Evolutionary conservation across 2,797 vertebrate genomes (phyloP), one percentile per base, ranked within the genome.

Genomic region (Oreochromis grahami): DNA sequence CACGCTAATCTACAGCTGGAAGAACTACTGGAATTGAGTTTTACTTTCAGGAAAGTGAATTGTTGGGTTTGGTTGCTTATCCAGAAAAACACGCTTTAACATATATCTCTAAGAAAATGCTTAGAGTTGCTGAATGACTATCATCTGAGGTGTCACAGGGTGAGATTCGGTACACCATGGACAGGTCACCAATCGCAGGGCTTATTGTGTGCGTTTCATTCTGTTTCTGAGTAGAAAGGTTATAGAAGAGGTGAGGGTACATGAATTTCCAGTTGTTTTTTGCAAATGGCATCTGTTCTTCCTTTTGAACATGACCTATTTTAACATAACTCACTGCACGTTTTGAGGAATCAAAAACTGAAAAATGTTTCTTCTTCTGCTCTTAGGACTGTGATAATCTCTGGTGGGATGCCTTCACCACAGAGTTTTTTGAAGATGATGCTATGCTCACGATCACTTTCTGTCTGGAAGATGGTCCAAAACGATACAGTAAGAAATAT

Each of bases 391-490:
- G 98, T 96, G 99, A 99, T 95, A 99, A 99, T 96, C 97, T 99
- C 91, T 99, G 99, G 99, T 99, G 99, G 99, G 99, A 99, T 48
- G 98, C 98, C 43, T 99, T 99, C 94, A 99, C 98, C 87, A 99
- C 98, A 12, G 99, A 99, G 93, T 99, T 99, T 94, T 99, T 99
- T 82, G 99, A 99, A 93, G 99, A 99, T 88, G 99, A 99, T 0
- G 98, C 99, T 93, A 99, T 99, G 97, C 93, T 99, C 92, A 99
- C 99, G 87, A 97, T 99, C 93, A 99, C 98, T 63, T 99, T 99
- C 96, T 99, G 99, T 93, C 95, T 99, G 96, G 99, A 99, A 93
- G 99, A 99, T 92, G 99, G 98, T 95, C 99, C 98, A 96, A 99
- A 99, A 96, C 97, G 98, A 97, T 99, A 99, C 58, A 99, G 99